Evolutionary conservation across 2,888 invertebrate species (phyloP).

Genomic region (Loripinus fragilis): DNA sequence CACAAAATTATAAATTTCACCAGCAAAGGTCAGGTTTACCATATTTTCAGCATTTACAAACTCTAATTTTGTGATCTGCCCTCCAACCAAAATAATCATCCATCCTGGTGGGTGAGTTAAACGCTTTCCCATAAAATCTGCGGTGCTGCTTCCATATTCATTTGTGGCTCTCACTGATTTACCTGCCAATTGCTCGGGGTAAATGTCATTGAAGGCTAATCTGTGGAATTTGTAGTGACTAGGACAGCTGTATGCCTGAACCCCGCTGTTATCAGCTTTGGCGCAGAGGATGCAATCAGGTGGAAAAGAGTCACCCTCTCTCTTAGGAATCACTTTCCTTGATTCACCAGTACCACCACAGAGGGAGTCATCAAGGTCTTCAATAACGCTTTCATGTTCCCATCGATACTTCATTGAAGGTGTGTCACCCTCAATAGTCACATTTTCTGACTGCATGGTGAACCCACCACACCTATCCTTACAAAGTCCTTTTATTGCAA

Average conservation of each 20-base stretch:
- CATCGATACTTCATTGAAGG: slow-evolving; percentile 51
- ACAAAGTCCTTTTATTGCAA: slow-evolving; percentile 72
- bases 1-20: neutral
- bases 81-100: slow-evolving; percentile 67
- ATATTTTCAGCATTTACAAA: slow-evolving; percentile 71
- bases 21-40: slow-evolving; percentile 75
- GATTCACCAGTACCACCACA: neutral
- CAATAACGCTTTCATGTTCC: slow-evolving; percentile 60
- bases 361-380: slow-evolving; percentile 76
- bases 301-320: neutral
- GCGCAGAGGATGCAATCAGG: neutral
- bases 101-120: slow-evolving; percentile 76
- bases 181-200: slow-evolving; percentile 65
- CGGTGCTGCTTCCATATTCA: slow-evolving; percentile 58
- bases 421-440: slow-evolving; percentile 60
- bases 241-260: slow-evolving; percentile 57
- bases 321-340: neutral
- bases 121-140: slow-evolving; percentile 62
- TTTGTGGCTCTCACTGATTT: slow-evolving; percentile 66
- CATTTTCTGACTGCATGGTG: slow-evolving; percentile 42
- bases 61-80: slow-evolving; percentile 49
- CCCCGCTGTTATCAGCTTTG: no score
- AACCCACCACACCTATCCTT: slow-evolving; percentile 68
- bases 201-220: slow-evolving; percentile 72
- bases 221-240: slow-evolving; percentile 64